Evolutionary conservation across 2,888 invertebrate genomes (phyloP), one percentile per base, ranked within the genome.

Genomic region (Odontomyia ornata): DNA sequence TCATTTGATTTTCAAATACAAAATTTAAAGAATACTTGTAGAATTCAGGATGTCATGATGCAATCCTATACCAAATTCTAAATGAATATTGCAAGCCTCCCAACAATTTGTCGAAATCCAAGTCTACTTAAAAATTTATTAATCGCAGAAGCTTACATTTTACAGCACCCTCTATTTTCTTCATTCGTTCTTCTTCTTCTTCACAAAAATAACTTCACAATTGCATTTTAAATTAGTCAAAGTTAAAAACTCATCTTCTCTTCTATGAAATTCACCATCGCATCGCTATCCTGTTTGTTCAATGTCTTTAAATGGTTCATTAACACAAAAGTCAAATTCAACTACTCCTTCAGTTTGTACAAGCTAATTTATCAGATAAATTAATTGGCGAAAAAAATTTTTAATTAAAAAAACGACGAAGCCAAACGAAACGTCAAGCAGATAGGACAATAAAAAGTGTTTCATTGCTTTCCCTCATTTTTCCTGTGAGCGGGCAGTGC

Each of bases 311-410:
- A 78, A 78, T 69, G 78, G 67, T 77, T 78, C 78, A 78, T 78
- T 77, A 77, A 78, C 75, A 78, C 64, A 65, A 75, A 75, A 78
- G 75, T 62, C 75, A 72, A 76, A 75, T 76, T 78, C 73, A 67
- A 76, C 60, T 72, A 76, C 72, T 73, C 64, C 30, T 64, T 64
- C 64, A 64, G 64, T 27, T 64, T 71, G 71, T 75, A 75, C 69
- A 57, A 76, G 79, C 79, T 79, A 77, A 79, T 79, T 79, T 79
- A 79, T 79, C 79, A 79, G 79, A 79, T 79, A 79, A 79, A 79
- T 79, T 79, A 79, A 79, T 79, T 79, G 79, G 76, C 71, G 77
- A 77, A 71, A 43, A 46, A 71, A 79, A 79, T 71, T 76, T 77
- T 79, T 79, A 77, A 77, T 77, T 77, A 77, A 79, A 79, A 75